Percentiles rank a stretch among this genome's conserved stretches.
These are phyloP conservation scores for Gorsachius goisagi DNA, from an alignment of 2,113 vertebrate genomes.

Conservation along the genomic window DNA sequence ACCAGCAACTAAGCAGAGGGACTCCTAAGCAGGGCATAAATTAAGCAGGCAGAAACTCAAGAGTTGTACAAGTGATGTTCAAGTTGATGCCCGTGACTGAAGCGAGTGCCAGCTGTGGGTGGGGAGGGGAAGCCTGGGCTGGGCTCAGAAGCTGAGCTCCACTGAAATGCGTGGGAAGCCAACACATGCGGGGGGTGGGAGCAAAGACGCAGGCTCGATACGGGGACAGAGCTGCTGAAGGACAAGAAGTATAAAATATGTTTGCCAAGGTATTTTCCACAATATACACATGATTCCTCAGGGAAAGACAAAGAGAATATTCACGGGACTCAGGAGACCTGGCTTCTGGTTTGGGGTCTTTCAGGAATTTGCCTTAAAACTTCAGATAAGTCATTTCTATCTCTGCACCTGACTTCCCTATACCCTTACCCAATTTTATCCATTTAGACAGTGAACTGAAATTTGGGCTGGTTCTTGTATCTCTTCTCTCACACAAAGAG, in stretches of 20 bases:
- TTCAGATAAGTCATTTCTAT: not conserved
- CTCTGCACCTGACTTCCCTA: not conserved
- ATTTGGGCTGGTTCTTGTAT: not conserved
- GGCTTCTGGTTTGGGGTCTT: not conserved
- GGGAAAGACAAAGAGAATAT: not conserved
- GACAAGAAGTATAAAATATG: not conserved
- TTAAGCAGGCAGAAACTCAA: not conserved
- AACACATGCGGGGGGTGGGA: accelerated
- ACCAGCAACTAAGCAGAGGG: not conserved
- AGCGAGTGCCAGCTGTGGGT: accelerated
- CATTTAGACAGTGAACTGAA: not conserved
- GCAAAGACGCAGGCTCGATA: accelerated
- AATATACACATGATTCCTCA: not conserved
- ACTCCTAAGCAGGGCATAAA: not conserved
- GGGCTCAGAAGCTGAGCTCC: not conserved
- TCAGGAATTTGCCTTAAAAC: not conserved
- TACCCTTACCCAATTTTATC: not conserved
- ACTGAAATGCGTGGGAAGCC: accelerated
- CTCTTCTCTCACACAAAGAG: not conserved
- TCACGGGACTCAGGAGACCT: not conserved
- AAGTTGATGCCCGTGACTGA: accelerated
- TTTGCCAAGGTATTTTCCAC: not conserved
- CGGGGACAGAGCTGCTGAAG: not conserved
- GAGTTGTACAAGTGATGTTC: not conserved
- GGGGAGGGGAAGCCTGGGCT: not conserved